Evolutionary conservation across 2,797 vertebrate species (phyloP).

Genomic region (Rhinogobio ventralis): DNA sequence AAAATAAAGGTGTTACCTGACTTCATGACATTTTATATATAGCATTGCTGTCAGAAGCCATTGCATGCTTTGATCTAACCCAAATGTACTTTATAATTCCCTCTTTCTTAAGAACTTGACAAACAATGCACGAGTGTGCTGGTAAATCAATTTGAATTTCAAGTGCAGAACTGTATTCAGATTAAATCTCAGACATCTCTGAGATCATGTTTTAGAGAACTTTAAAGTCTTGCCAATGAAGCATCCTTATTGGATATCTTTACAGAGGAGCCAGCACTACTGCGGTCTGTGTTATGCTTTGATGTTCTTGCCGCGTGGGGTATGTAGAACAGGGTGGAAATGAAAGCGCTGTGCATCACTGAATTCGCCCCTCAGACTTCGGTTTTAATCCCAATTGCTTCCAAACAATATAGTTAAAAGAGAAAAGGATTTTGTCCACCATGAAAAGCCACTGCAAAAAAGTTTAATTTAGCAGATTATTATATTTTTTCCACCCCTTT

Average conservation of each 20-base stretch:
- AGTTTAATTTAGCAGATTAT: neutral
- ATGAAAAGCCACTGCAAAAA: neutral
- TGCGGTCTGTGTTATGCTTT: constrained; percentile 59
- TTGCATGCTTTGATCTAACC: constrained; percentile 15
- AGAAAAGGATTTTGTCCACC: constrained; percentile 9
- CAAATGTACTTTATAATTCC: constrained; percentile 3
- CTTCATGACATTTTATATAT: constrained; percentile 1
- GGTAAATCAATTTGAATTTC: constrained; percentile 43
- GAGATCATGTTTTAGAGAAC: constrained; percentile 34
- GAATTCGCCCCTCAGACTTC: constrained; percentile 49
- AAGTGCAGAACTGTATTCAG: constrained; percentile 37
- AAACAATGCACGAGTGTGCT: constrained; percentile 25
- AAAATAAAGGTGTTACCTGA: constrained; percentile 5
- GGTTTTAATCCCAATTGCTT: constrained; percentile 58
- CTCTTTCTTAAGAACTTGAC: constrained; percentile 27
- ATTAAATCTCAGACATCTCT: constrained; percentile 34
- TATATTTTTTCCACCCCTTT: neutral
- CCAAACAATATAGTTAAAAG: constrained; percentile 46
- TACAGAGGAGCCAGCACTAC: constrained; percentile 49
- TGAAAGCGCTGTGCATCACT: constrained; percentile 37
- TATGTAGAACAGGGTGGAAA: constrained; percentile 54
- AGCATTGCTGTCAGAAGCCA: constrained; percentile 23
- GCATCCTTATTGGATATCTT: constrained; percentile 54
- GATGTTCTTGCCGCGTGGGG: constrained; percentile 59
- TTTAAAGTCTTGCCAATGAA: constrained; percentile 51